phyloP scores from a whole-genome alignment of 2,888 invertebrate genomes.

The Gasteruption jaculator region DNA sequence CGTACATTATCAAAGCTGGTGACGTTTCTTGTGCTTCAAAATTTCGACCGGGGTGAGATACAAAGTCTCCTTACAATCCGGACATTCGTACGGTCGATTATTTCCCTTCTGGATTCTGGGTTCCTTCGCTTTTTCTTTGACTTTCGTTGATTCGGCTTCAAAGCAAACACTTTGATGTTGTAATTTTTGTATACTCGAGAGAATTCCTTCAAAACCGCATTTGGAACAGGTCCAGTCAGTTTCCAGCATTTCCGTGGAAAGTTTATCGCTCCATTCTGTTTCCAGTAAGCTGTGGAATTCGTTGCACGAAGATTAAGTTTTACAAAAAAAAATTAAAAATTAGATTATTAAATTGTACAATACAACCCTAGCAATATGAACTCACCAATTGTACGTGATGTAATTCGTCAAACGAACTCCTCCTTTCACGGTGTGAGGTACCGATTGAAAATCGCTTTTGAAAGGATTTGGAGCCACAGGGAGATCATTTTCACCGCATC shows the following conservation, averaged over 20 bases:
- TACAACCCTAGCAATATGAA: slow-evolving; percentile 30
- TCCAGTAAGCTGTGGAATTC: slow-evolving; percentile 60
- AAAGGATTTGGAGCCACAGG: slow-evolving; percentile 68
- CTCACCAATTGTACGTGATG: slow-evolving; percentile 74
- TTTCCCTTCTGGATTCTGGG: slow-evolving; percentile 53
- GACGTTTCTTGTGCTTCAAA: slow-evolving; percentile 73
- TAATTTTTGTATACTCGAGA: slow-evolving; percentile 67
- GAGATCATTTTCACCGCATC: slow-evolving; percentile 45
- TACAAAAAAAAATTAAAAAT: slow-evolving; percentile 6
- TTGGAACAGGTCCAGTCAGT: slow-evolving; percentile 70
- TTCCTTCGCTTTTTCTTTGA: slow-evolving; percentile 4
- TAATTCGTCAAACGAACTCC: slow-evolving; percentile 79
- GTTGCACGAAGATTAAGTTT: too few species aligned
- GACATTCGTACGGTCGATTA: slow-evolving; percentile 66
- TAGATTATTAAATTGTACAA: neutral
- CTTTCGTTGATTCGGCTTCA: slow-evolving; percentile 33
- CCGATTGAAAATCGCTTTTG: slow-evolving; percentile 59
- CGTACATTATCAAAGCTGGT: too few species aligned
- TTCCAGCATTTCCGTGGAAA: slow-evolving; percentile 59
- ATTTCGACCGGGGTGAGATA: slow-evolving; percentile 78
- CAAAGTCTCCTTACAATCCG: slow-evolving; percentile 65
- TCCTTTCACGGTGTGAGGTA: slow-evolving; percentile 68
- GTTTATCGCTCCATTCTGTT: slow-evolving; percentile 64
- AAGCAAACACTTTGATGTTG: slow-evolving; percentile 61
- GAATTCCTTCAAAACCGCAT: slow-evolving; percentile 62